A percentile compares a stretch with the other conserved stretches of the same genome.
These are phyloP conservation scores for Musca vetustissima DNA, from an alignment of 1,140 invertebrate genomes.

Conservation along the genomic window DNA sequence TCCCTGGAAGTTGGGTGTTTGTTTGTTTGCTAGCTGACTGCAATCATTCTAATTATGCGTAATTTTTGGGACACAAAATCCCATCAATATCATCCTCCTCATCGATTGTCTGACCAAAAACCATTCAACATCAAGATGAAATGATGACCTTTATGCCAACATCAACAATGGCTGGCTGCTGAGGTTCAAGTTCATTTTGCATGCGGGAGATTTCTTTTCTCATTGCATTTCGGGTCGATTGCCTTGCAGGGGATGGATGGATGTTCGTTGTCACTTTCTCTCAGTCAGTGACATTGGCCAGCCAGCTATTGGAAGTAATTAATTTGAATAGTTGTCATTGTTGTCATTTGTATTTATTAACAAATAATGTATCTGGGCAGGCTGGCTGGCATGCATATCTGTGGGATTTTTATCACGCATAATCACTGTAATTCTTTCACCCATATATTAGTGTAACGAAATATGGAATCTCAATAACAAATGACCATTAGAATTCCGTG, in stretches of 20 bases:
- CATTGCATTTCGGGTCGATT: no score
- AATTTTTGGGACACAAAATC: constrained; percentile 2
- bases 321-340: not conserved
- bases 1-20: not conserved
- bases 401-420: not conserved
- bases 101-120: not conserved
- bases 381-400: not conserved
- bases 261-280: no score
- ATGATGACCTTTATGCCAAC: constrained; percentile 13
- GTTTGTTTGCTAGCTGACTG: not conserved
- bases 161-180: not conserved
- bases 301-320: no score
- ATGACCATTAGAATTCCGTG: constrained; percentile 1
- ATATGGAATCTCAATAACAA: constrained; percentile 2
- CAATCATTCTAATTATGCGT: constrained; percentile 18
- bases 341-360: constrained; percentile 12
- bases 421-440: not conserved
- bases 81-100: not conserved
- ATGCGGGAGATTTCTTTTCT: constrained; percentile 15
- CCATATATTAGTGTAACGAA: not conserved
- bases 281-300: no score
- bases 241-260: no score
- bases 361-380: no score
- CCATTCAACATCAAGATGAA: not conserved
- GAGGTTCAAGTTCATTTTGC: constrained; percentile 20